Evolutionary conservation across 2,888 invertebrate species (phyloP), one percentile per base, ranked within the genome.

Genomic region (Ypsolopha sequella): DNA sequence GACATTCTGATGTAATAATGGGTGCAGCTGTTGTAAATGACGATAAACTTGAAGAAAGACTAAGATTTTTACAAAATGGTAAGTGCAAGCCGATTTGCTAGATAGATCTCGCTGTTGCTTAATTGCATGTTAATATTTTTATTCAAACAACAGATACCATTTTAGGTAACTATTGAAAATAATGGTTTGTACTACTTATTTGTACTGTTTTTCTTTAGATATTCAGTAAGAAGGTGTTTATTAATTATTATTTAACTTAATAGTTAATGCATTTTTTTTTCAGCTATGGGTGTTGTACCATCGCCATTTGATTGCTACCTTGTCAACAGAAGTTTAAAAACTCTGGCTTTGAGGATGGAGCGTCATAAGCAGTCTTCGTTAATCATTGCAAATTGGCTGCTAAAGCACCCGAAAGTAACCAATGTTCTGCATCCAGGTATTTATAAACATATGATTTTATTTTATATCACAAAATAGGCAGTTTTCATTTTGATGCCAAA

Each of bases 1-100:
- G 99, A 0, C 99, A 99, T 80, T 93, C 96, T 0, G 99, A 99
- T 82, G 94, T 97, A 14, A 91, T 99, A 6, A 99, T 99, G 99
- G 99, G 99, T 2, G 93, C 95, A 11, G 90, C 93, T 7, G 86
- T 94, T 38, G 89, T 93, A 3, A 95, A 91, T 60, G 88, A 91
- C 60, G 91, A 93, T 43, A 90, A 90, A 45, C 64, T 98, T 3
- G 91, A 91, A 55, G 81, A 91, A 9, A 89, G 89, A 67, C 77
- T 99, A 38, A 88, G 91, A 60, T 98, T 95, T 80, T 82, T 96
- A 55, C 98, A 98, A 88, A 96, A 96, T 71, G 91, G 96, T 95
- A 85, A 70, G 68, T 51, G 7, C n/a, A 24, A 24, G 24, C 24
- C 24, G 24, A 24, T 24, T 24, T 24, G 24, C 24, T 4, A 2